Evolutionary conservation across 2,888 invertebrate species (phyloP).

Genomic region (Malacosoma neustria): DNA sequence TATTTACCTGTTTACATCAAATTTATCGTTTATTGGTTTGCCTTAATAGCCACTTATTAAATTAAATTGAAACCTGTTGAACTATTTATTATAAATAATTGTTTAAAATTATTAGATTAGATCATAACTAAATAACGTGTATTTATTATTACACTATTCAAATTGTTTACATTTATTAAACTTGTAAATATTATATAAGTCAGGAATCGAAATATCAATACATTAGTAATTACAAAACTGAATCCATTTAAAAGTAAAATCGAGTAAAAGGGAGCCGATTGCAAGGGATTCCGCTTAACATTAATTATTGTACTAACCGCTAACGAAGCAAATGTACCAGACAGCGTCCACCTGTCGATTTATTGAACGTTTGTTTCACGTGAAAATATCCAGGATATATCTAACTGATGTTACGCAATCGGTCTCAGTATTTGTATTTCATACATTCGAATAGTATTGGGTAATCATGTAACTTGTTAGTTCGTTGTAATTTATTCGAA

Average conservation of each 20-base stretch:
- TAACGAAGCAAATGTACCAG: conserved; percentile 38
- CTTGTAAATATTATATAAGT: neutral
- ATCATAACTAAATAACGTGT: neutral
- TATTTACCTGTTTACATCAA: too few species aligned
- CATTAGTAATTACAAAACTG: neutral
- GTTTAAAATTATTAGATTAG: neutral
- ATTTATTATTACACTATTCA: conserved; percentile 1
- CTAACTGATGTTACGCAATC: conserved; percentile 6
- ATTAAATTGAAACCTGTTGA: neutral
- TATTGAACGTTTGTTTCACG: conserved; percentile 33
- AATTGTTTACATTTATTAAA: conserved; percentile 4
- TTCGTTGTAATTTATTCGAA: neutral
- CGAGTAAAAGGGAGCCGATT: neutral
- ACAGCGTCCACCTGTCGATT: conserved; percentile 38
- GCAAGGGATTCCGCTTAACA: conserved; percentile 8
- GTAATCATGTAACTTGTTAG: neutral
- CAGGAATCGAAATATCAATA: too few species aligned
- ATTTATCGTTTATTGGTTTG: too few species aligned
- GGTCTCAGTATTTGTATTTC: neutral
- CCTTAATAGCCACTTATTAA: neutral
- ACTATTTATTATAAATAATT: neutral
- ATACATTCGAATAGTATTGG: neutral
- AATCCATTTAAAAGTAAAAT: neutral
- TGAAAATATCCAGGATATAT: conserved; percentile 18
- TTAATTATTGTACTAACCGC: conserved; percentile 35